These are phyloP conservation scores for Hydriomena furcata DNA, from an alignment of 2,888 invertebrate species.

Conservation along the genomic window DNA sequence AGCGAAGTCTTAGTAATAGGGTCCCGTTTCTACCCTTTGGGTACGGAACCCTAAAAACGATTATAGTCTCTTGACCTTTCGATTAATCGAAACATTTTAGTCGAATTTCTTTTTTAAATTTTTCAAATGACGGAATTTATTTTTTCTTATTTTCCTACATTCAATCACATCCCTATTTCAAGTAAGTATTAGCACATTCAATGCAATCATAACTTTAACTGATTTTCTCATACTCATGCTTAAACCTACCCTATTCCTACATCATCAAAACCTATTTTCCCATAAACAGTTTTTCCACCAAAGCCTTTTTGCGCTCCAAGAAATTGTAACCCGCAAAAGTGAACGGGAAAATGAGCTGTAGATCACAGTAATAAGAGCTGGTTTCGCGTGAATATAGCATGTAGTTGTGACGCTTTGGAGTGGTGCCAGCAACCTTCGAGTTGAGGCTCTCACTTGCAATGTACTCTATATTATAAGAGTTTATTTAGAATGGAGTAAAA, in stretches of 20 bases:
- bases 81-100: too few species aligned
- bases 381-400: slow-evolving; percentile 3
- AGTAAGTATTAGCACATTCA: slow-evolving; percentile 23
- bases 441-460: slow-evolving; percentile 51
- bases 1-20: too few species aligned
- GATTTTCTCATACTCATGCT: neutral
- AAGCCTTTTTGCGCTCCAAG: neutral
- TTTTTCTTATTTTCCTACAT: neutral
- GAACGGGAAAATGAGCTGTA: neutral
- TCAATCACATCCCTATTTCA: slow-evolving; percentile 2
- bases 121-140: too few species aligned
- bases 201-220: slow-evolving; percentile 21
- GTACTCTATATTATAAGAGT: slow-evolving; percentile 37
- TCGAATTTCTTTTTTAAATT: too few species aligned
- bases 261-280: neutral
- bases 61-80: too few species aligned
- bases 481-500: slow-evolving; percentile 36
- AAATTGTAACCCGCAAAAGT: neutral
- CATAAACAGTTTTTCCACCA: neutral
- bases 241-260: neutral
- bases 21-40: too few species aligned
- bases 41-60: too few species aligned
- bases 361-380: neutral
- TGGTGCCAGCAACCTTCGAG: slow-evolving; percentile 49
- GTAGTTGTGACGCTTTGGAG: slow-evolving; percentile 32